These are phyloP conservation scores for Lamproptera curius DNA, from an alignment of 2,888 invertebrate species.

Conservation along the genomic window DNA sequence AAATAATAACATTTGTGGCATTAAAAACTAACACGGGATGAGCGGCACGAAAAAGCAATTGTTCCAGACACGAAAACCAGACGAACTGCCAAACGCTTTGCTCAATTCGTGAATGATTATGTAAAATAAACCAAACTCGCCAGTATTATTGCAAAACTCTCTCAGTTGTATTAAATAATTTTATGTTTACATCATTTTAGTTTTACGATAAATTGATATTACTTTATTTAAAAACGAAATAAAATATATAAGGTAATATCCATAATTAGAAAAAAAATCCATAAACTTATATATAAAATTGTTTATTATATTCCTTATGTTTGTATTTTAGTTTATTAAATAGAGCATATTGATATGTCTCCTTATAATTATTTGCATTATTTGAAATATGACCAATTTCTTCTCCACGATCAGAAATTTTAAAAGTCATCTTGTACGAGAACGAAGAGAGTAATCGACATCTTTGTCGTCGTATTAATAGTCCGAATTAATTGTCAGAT, in stretches of 20 bases:
- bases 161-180: no score
- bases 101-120: conserved; percentile 8
- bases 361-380: conserved; percentile 6
- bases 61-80: conserved; percentile 11
- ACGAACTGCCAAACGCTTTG: conserved; percentile 8
- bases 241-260: background rate
- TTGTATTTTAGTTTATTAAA: conserved; percentile 8
- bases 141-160: no score
- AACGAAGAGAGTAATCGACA: conserved; percentile 7
- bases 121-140: no score
- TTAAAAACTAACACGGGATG: conserved; percentile 9
- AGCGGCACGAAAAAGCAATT: conserved; percentile 9
- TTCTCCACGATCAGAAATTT: conserved; percentile 2
- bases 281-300: no score
- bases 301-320: no score
- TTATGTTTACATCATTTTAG: no score
- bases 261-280: background rate
- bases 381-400: conserved; percentile 4
- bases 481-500: conserved; percentile 1
- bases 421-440: conserved; percentile 16
- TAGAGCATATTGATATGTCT: conserved; percentile 5
- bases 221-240: no score
- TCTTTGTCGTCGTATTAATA: conserved; percentile 10
- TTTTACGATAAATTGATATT: no score
- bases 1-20: no score